Evolutionary conservation across 2,888 invertebrate species (phyloP).

Genomic region (Antitype chi): DNA sequence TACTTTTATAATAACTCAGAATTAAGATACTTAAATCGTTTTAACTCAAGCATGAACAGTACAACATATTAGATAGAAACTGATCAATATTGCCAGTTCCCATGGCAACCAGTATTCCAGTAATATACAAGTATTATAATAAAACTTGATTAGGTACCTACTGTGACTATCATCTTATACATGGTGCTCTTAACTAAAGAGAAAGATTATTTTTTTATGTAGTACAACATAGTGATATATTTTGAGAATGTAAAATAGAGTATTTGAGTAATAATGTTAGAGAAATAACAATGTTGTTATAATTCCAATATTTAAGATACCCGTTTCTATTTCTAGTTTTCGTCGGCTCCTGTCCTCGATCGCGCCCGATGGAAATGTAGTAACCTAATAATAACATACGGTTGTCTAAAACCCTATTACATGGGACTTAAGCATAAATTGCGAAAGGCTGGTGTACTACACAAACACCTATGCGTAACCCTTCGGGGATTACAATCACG

Average conservation of each 20-base stretch:
- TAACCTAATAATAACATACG: background rate
- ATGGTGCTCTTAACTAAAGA: constrained; percentile 47
- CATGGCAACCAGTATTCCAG: constrained; percentile 53
- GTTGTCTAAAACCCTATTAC: background rate
- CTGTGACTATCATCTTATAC: constrained; percentile 55
- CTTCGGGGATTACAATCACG: too few species aligned
- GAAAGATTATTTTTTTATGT: background rate
- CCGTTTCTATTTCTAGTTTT: background rate
- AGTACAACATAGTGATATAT: too few species aligned
- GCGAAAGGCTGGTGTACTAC: too few species aligned
- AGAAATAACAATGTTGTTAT: constrained; percentile 3
- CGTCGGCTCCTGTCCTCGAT: too few species aligned
- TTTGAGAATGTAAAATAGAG: too few species aligned
- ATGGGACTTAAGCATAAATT: too few species aligned
- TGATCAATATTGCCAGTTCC: constrained; percentile 55
- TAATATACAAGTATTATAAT: constrained; percentile 58
- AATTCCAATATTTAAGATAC: background rate
- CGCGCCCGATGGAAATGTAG: too few species aligned
- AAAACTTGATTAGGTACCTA: constrained; percentile 70
- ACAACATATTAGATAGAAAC: constrained; percentile 18
- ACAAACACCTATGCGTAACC: too few species aligned
- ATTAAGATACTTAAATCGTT: constrained; percentile 21
- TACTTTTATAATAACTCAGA: constrained; percentile 10
- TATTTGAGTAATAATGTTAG: background rate
- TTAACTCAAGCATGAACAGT: constrained; percentile 29